Conservation (phyloP, 2,888 invertebrate species). For the Crematogaster levior region DNA sequence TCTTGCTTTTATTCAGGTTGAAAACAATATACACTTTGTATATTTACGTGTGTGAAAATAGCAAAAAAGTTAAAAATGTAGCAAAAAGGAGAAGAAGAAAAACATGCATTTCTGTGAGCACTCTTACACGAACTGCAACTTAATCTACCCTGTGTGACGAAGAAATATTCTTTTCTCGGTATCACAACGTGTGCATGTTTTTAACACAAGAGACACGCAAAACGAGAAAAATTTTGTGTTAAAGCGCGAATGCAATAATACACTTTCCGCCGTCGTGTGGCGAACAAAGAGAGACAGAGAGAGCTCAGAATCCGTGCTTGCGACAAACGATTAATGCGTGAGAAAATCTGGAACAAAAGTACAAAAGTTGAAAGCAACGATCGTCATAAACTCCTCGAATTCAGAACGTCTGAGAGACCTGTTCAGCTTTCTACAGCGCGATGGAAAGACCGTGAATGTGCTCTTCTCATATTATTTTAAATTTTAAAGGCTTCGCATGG, state of each 20-base stretch:
- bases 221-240: slow-evolving; percentile 33
- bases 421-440: background rate
- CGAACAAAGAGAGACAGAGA: slow-evolving; percentile 2
- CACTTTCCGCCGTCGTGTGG: slow-evolving; percentile 16
- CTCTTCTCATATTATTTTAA: slow-evolving; percentile 30
- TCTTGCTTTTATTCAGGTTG: slow-evolving; percentile 4
- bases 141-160: slow-evolving; percentile 26
- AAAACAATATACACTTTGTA: slow-evolving; percentile 26
- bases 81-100: background rate
- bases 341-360: slow-evolving; percentile 39
- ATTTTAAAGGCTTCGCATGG: slow-evolving; percentile 4
- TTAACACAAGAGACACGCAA: slow-evolving; percentile 3
- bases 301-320: background rate
- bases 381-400: slow-evolving; percentile 12
- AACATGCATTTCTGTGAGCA: slow-evolving; percentile 4
- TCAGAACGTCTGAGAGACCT: background rate
- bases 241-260: slow-evolving; percentile 46
- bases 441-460: slow-evolving; percentile 5
- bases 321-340: slow-evolving; percentile 19
- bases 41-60: slow-evolving; percentile 4
- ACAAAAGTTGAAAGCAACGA: slow-evolving; percentile 23
- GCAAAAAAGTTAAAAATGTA: slow-evolving; percentile 24
- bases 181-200: slow-evolving; percentile 8
- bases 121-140: slow-evolving; percentile 28
- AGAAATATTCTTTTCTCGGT: slow-evolving; percentile 18